A percentile compares a stretch with the other conserved stretches of the same genome.
Evolutionary conservation across 1,140 invertebrate species (phyloP).

Genomic region (Antheraea pernyi): DNA sequence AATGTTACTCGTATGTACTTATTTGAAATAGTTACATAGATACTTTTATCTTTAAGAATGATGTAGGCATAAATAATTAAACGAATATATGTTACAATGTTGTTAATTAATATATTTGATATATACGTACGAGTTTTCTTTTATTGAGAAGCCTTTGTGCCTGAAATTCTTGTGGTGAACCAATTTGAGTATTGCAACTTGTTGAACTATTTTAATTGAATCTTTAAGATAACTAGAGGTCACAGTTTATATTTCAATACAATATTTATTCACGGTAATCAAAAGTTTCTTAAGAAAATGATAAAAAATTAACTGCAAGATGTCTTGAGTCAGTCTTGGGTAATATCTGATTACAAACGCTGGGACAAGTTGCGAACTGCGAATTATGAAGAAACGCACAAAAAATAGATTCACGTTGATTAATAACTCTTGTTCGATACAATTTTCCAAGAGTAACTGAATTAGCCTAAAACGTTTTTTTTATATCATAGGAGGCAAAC

Average conservation of each 20-base stretch:
- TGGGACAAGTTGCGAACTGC: conserved; percentile 27
- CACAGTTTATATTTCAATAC: neutral
- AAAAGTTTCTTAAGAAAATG: neutral
- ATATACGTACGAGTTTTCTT: too few species aligned
- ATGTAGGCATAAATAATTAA: too few species aligned
- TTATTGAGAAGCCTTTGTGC: too few species aligned
- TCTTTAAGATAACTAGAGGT: neutral
- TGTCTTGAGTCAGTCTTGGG: conserved; percentile 29
- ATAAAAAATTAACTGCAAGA: conserved; percentile 5
- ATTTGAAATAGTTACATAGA: too few species aligned
- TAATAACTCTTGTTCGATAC: neutral
- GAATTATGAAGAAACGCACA: neutral
- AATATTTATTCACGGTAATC: neutral
- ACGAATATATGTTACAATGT: too few species aligned
- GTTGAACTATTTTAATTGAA: neutral
- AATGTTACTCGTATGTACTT: too few species aligned
- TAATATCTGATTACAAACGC: conserved; percentile 31
- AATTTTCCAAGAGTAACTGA: neutral
- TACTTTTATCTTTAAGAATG: too few species aligned
- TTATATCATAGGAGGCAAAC: neutral
- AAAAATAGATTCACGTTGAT: conserved; percentile 6
- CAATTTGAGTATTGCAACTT: neutral
- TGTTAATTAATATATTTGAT: too few species aligned
- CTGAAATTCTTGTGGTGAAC: too few species aligned
- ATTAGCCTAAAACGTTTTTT: neutral